Conservation (phyloP, 2,888 invertebrate genomes). For the Notocelia uddmanniana region DNA sequence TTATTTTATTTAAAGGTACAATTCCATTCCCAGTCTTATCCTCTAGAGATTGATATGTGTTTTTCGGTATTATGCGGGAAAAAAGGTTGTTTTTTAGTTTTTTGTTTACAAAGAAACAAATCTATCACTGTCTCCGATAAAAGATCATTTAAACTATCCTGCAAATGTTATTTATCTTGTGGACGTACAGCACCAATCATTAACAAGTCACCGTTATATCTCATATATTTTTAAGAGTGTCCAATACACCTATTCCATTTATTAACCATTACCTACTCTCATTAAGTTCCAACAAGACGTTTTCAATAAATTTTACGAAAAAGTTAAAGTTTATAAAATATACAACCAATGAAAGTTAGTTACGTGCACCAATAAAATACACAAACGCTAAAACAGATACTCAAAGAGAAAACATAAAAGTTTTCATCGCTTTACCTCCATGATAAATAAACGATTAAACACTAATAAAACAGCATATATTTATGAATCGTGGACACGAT, state of each 20-base stretch:
- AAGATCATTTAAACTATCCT: background rate
- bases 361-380: background rate
- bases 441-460: constrained; percentile 26
- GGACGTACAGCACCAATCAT: background rate
- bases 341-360: background rate
- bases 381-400: constrained; percentile 18
- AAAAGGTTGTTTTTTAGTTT: too few species aligned
- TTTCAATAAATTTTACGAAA: background rate
- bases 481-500: constrained; percentile 36
- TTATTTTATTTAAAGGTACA: too few species aligned
- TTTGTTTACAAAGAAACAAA: background rate
- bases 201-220: background rate
- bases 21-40: too few species aligned
- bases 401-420: constrained; percentile 30
- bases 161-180: background rate
- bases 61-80: too few species aligned
- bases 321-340: background rate
- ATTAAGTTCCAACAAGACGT: constrained; percentile 15
- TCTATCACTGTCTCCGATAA: background rate
- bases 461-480: constrained; percentile 38
- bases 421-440: constrained; percentile 43
- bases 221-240: background rate
- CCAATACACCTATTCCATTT: background rate
- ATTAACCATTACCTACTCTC: background rate
- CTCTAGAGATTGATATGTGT: too few species aligned